Evolutionary conservation across 2,797 vertebrate species (phyloP).

Genomic region (Poecile montanus): DNA sequence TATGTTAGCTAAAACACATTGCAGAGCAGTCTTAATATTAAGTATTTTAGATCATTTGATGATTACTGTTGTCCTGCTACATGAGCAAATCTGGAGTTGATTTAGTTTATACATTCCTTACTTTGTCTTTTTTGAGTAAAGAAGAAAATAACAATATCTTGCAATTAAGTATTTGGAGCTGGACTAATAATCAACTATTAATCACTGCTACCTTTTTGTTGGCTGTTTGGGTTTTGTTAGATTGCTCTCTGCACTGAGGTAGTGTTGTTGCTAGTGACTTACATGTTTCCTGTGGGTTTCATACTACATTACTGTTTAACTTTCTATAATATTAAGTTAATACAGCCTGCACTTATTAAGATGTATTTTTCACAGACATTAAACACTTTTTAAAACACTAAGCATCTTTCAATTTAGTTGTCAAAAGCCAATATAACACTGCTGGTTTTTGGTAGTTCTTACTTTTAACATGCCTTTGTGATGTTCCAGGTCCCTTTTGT

Average conservation of each 20-base stretch:
- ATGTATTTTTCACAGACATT: slow-evolving; percentile 29
- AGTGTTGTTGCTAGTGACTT: background rate
- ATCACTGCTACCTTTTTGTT: background rate
- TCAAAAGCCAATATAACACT: background rate
- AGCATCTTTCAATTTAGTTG: slow-evolving; percentile 2
- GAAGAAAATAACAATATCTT: background rate
- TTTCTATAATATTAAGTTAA: background rate
- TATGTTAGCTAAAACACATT: background rate
- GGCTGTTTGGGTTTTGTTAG: background rate
- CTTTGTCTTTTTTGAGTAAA: background rate
- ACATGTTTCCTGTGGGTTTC: background rate
- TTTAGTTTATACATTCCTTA: background rate
- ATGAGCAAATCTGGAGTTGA: background rate
- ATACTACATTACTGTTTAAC: background rate
- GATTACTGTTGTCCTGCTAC: background rate
- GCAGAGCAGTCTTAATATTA: background rate
- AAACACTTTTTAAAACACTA: slow-evolving; percentile 52
- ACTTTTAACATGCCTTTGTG: slow-evolving; percentile 73
- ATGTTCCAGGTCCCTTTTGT: slow-evolving; percentile 79
- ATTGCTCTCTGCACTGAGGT: background rate
- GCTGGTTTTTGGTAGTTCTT: background rate
- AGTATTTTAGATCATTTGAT: background rate
- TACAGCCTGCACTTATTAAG: background rate
- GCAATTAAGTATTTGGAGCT: background rate
- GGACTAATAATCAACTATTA: background rate